These are phyloP conservation scores for Scalopus aquaticus DNA, from an alignment of 2,113 vertebrate species.

Conservation along the genomic window DNA sequence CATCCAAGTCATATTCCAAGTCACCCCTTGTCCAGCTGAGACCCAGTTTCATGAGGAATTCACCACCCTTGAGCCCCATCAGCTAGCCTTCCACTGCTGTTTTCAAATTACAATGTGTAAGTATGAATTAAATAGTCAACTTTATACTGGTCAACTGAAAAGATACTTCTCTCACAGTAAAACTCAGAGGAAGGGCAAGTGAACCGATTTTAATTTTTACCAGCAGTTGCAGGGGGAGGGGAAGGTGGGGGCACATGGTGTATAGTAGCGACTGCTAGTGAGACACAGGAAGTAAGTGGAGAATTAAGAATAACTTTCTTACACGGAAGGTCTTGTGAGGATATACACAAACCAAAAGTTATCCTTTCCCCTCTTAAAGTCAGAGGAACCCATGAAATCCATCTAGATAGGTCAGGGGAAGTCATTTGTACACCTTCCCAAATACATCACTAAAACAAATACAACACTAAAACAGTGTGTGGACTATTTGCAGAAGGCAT, in stretches of 20 bases:
- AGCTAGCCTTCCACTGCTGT: neutral
- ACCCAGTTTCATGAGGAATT: neutral
- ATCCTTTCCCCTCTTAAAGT: neutral
- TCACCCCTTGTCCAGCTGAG: neutral
- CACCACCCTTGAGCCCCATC: neutral
- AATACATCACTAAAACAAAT: neutral
- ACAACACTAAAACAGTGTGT: fast-evolving
- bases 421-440: neutral
- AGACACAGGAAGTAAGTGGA: neutral
- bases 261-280: neutral
- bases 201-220: neutral
- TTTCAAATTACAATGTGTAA: neutral
- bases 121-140: neutral
- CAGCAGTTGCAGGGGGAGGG: neutral
- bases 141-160: neutral
- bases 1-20: neutral
- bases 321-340: neutral
- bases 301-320: neutral
- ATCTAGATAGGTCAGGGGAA: neutral
- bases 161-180: neutral
- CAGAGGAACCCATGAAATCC: neutral
- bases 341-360: neutral
- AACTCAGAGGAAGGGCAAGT: neutral
- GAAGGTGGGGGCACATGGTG: too few relatives aligned
- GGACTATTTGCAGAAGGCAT: neutral